Evolutionary conservation across 2,888 invertebrate species (phyloP).

Genomic region (Eristalinus aeneus): DNA sequence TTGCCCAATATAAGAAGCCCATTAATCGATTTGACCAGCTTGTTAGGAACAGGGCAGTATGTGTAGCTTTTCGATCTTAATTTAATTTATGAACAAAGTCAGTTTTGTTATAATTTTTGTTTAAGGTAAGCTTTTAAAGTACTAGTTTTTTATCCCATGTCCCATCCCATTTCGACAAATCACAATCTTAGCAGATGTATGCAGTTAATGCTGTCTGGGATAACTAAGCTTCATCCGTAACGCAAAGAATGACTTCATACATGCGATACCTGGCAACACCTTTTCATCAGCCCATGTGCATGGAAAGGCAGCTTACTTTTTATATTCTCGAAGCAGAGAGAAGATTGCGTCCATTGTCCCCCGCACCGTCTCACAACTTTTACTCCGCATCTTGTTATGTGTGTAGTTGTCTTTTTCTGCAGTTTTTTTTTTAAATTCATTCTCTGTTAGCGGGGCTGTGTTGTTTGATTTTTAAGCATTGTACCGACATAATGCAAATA

Average conservation of each 20-base stretch:
- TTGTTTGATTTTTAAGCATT: constrained; percentile 62
- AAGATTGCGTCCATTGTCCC: constrained; percentile 39
- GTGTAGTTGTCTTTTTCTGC: background rate
- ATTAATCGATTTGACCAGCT: no score
- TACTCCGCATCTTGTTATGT: background rate
- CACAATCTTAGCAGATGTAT: no score
- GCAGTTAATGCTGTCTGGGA: no score
- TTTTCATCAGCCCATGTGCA: background rate
- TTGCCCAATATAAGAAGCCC: no score
- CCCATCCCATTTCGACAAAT: no score
- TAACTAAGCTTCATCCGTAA: no score
- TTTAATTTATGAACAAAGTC: no score
- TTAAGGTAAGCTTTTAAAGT: no score
- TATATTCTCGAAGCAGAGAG: constrained; percentile 31
- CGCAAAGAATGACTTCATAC: background rate
- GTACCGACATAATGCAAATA: constrained; percentile 65
- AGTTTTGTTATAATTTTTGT: no score
- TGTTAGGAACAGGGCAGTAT: no score
- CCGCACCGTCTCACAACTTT: constrained; percentile 5
- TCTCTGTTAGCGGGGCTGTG: constrained; percentile 21
- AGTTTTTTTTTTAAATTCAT: constrained; percentile 22
- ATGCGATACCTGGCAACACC: constrained; percentile 8
- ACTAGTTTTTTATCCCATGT: no score
- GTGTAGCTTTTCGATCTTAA: no score
- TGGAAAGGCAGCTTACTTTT: constrained; percentile 39